These are phyloP conservation scores for Exaiptasia diaphana DNA, from an alignment of 64 coral and sea anemone genomes.

Conservation along the genomic window DNA sequence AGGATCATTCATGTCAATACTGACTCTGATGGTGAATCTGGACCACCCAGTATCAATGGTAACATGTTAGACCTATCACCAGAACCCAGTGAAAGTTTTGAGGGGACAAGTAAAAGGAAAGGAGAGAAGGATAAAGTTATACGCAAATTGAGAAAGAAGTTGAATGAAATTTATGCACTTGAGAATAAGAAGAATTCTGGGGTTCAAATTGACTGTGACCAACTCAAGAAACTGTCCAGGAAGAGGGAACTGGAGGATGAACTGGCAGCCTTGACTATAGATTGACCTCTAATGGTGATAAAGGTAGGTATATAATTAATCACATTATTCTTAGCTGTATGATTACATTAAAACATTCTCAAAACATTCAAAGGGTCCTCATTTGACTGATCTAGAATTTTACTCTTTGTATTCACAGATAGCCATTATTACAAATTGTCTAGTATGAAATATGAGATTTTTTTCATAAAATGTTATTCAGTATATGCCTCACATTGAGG, in stretches of 20 bases:
- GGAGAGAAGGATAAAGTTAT: slow-evolving; percentile 77
- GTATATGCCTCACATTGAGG: too few relatives aligned
- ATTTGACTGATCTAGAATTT: too few relatives aligned
- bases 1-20: slow-evolving; percentile 1
- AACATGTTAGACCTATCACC: not conserved
- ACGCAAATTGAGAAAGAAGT: slow-evolving; percentile 90
- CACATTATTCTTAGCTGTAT: too few relatives aligned
- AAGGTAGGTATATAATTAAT: not conserved
- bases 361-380: too few relatives aligned
- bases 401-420: too few relatives aligned
- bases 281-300: not conserved
- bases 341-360: too few relatives aligned
- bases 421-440: too few relatives aligned
- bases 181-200: slow-evolving; percentile 63
- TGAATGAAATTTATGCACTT: slow-evolving; percentile 67
- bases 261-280: slow-evolving; percentile 31
- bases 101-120: slow-evolving; percentile 1
- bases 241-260: slow-evolving; percentile 80
- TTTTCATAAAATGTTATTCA: too few relatives aligned
- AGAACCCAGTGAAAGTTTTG: not conserved
- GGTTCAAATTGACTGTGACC: slow-evolving; percentile 82
- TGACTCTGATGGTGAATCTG: slow-evolving; percentile 14
- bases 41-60: slow-evolving; percentile 20
- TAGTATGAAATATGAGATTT: too few relatives aligned
- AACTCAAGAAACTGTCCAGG: slow-evolving; percentile 85